Percentiles rank a stretch among this genome's conserved stretches.
Evolutionary conservation across 2,797 vertebrate genomes (phyloP).

Genomic region (Netta rufina): DNA sequence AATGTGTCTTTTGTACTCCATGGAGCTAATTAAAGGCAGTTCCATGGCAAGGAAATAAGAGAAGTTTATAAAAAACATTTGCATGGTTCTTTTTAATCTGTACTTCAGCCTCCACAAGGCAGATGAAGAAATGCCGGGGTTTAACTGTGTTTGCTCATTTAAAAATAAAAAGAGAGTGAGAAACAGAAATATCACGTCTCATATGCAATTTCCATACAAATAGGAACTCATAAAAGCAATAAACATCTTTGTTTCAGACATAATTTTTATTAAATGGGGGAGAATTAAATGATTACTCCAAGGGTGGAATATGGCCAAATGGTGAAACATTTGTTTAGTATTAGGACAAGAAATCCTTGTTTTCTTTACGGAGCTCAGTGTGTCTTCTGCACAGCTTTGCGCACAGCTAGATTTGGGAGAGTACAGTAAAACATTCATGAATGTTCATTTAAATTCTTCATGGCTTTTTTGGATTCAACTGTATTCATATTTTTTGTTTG

Average conservation of each 20-base stretch:
- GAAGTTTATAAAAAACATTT: constrained; percentile 89
- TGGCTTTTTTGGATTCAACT: background rate
- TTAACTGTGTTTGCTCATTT: constrained; percentile 26
- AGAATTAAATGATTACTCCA: background rate
- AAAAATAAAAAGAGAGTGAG: background rate
- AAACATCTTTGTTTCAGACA: constrained; percentile 66
- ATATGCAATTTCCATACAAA: constrained; percentile 34
- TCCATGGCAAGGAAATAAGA: constrained; percentile 79
- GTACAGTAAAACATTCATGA: background rate
- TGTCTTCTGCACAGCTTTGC: background rate
- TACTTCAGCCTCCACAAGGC: constrained; percentile 64
- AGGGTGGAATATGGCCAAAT: background rate
- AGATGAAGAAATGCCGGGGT: constrained; percentile 69
- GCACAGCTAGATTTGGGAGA: background rate
- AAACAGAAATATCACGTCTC: constrained; percentile 31
- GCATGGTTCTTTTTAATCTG: constrained; percentile 85
- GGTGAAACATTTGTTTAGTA: constrained; percentile 59
- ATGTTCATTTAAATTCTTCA: background rate
- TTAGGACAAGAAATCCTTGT: constrained; percentile 46
- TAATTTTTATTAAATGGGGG: constrained; percentile 18
- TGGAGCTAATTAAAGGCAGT: constrained; percentile 89
- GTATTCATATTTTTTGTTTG: background rate
- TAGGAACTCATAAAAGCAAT: constrained; percentile 58
- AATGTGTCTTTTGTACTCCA: constrained; percentile 78
- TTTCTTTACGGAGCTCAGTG: constrained; percentile 11